Conservation (phyloP, 2,888 invertebrate species). For the Drosophila villosipedis region DNA sequence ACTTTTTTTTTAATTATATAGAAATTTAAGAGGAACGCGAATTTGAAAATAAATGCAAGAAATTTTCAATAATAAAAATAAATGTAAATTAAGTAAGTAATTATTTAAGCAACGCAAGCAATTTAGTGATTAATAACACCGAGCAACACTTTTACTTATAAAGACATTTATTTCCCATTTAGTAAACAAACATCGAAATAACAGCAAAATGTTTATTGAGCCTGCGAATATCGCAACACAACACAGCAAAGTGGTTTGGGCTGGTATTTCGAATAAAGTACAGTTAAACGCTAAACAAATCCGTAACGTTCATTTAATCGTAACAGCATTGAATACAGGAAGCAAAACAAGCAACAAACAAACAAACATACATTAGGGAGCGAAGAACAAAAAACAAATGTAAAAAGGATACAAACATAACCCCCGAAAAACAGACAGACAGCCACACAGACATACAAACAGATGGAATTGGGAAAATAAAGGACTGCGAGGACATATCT, state of each 20-base stretch:
- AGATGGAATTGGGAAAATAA: conserved; percentile 8
- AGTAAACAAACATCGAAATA: conserved; percentile 2
- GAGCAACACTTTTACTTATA: background rate
- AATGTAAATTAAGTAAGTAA: background rate
- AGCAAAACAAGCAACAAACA: conserved; percentile 37
- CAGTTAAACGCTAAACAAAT: conserved; percentile 63
- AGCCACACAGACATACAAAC: conserved; percentile 4
- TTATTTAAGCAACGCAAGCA: background rate
- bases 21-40: background rate
- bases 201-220: conserved; percentile 6
- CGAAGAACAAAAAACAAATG: conserved; percentile 50
- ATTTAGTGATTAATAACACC: background rate
- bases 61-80: background rate
- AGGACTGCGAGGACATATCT: conserved; percentile 1
- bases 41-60: background rate
- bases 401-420: conserved; percentile 62
- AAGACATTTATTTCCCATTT: conserved; percentile 6
- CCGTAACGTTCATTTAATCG: conserved; percentile 65
- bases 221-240: conserved; percentile 1
- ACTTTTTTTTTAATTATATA: background rate
- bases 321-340: conserved; percentile 23
- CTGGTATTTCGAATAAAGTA: conserved; percentile 18
- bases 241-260: background rate
- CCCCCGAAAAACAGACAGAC: conserved; percentile 17
- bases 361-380: conserved; percentile 46